Conservation (phyloP, 2,888 invertebrate species). For the Odontothrips loti region DNA sequence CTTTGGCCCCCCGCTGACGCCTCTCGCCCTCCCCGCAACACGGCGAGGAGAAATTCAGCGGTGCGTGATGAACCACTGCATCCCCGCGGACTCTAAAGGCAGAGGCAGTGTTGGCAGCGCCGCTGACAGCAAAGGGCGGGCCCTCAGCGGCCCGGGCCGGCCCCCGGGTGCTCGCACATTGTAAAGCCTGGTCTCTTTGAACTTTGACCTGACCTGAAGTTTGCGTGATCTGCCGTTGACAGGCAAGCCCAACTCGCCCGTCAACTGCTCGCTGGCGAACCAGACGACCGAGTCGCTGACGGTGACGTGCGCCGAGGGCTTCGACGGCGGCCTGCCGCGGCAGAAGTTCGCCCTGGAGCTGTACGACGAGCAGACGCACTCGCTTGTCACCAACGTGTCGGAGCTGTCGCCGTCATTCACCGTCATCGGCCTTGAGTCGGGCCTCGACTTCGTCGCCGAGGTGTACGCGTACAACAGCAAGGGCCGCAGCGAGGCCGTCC, state of each 20-base stretch:
- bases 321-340: conserved; percentile 65
- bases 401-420: conserved; percentile 59
- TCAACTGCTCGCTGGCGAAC: conserved; percentile 69
- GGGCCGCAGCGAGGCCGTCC: conserved; percentile 62
- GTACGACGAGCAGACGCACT: conserved; percentile 52
- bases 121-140: no score
- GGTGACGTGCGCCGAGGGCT: conserved; percentile 69
- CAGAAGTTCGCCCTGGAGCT: conserved; percentile 72
- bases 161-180: no score
- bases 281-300: conserved; percentile 67
- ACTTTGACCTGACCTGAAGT: no score
- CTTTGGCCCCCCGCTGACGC: no score
- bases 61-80: no score
- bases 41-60: no score
- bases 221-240: conserved; percentile 35
- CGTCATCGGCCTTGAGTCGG: conserved; percentile 62
- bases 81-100: no score
- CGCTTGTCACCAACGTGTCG: conserved; percentile 56
- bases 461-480: conserved; percentile 68
- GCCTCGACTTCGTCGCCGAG: conserved; percentile 63
- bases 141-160: no score
- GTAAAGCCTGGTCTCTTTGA: neutral
- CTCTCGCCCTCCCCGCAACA: no score
- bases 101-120: no score
- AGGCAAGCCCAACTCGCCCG: conserved; percentile 69